A percentile compares a stretch with the other conserved stretches of the same genome.
phyloP scores from a whole-genome alignment of 2,797 vertebrate species.

The Paratrypauchen microcephalus region DNA sequence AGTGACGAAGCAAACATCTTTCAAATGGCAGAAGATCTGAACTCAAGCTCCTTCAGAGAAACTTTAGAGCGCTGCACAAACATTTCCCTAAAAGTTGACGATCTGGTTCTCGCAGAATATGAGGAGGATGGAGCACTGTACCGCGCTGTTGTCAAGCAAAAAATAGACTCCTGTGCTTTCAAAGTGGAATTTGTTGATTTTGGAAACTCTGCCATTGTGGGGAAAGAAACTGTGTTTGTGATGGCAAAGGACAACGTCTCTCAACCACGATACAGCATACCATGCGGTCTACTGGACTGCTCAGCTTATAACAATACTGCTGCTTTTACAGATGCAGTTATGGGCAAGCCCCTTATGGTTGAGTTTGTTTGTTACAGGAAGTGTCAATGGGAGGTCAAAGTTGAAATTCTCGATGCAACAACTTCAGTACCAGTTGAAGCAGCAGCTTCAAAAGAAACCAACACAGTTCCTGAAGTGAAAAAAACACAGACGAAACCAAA shows the following conservation, averaged over 20 bases:
- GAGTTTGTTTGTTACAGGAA: slow-evolving; percentile 75
- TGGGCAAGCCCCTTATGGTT: slow-evolving; percentile 73
- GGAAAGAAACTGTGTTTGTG: slow-evolving; percentile 69
- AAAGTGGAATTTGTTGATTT: slow-evolving; percentile 89
- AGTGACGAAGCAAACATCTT: slow-evolving; percentile 79
- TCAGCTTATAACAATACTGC: slow-evolving; percentile 42
- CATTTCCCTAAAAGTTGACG: slow-evolving; percentile 56
- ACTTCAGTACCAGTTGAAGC: slow-evolving; percentile 11
- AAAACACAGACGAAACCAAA: neutral
- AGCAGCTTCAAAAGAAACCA: slow-evolving; percentile 7
- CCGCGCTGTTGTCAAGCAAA: slow-evolving; percentile 77
- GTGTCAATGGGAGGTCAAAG: slow-evolving; percentile 77
- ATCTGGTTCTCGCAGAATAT: slow-evolving; percentile 77
- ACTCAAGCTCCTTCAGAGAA: slow-evolving; percentile 45
- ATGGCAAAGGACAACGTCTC: slow-evolving; percentile 72
- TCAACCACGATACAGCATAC: slow-evolving; percentile 77
- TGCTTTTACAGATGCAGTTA: slow-evolving; percentile 69
- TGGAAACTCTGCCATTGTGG: slow-evolving; percentile 78
- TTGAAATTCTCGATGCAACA: slow-evolving; percentile 63
- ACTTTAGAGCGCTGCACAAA: slow-evolving; percentile 29
- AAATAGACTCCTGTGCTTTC: slow-evolving; percentile 46
- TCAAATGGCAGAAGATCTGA: slow-evolving; percentile 77
- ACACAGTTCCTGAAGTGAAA: slow-evolving; percentile 9
- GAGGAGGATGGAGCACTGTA: slow-evolving; percentile 77
- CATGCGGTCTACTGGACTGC: slow-evolving; percentile 75